phyloP scores from a whole-genome alignment of 2,797 vertebrate genomes.

The Cichlasoma orientale region DNA sequence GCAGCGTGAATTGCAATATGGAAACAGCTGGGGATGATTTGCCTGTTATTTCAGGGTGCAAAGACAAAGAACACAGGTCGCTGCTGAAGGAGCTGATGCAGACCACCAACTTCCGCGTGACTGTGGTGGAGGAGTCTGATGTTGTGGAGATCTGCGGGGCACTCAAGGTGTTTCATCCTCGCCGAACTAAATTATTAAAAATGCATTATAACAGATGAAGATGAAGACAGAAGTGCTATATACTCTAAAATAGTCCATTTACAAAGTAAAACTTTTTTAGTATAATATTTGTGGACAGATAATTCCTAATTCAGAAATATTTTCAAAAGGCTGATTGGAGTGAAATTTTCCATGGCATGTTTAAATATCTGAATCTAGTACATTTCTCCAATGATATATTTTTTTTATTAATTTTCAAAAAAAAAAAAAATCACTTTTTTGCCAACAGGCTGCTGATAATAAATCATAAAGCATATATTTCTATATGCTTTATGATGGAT shows the following conservation, averaged over 20 bases:
- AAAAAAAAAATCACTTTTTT: no score
- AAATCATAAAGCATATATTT: no score
- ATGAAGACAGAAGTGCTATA: not conserved
- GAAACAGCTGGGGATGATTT: not conserved
- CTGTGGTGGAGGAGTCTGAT: slow-evolving; percentile 92
- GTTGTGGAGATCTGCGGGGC: slow-evolving; percentile 98
- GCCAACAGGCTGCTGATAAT: no score
- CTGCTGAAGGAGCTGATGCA: slow-evolving; percentile 94
- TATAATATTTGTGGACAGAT: not conserved
- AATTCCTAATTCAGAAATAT: not conserved
- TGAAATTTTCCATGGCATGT: no score
- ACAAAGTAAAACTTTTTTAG: not conserved
- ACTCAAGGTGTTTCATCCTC: slow-evolving; percentile 86
- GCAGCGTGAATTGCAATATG: not conserved
- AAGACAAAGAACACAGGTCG: slow-evolving; percentile 80
- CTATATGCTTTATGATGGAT: no score
- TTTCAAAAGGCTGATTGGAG: not conserved
- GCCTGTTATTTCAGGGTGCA: slow-evolving; percentile 82
- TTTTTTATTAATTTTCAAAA: no score
- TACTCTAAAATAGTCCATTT: not conserved
- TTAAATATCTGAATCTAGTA: no score
- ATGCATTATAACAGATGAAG: not conserved
- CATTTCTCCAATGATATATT: no score
- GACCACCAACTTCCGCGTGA: slow-evolving; percentile 92
- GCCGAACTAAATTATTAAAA: not conserved